A percentile compares a stretch with the other conserved stretches of the same genome.
phyloP scores from a whole-genome alignment of 37 sponge, comb jelly and placozoan genomes.

The Cliona cf. orientalis region DNA sequence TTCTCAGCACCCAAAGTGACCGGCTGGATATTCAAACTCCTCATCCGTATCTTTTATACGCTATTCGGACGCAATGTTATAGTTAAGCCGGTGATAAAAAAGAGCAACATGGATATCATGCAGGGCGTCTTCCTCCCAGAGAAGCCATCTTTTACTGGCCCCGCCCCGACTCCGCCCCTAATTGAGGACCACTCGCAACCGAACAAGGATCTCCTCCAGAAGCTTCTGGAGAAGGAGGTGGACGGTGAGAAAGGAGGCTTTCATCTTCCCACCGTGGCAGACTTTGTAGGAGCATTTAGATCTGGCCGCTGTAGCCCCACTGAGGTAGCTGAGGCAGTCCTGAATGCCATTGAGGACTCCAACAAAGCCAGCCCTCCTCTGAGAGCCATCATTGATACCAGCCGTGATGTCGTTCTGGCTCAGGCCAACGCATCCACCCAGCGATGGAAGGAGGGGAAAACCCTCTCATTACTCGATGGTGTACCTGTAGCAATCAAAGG shows the following conservation, averaged over 20 bases:
- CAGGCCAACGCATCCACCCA: constrained; percentile 81
- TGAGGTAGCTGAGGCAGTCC: constrained; percentile 50
- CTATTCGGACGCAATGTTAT: constrained; percentile 51
- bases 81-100: not conserved
- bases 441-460: constrained; percentile 74
- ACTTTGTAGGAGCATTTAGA: constrained; percentile 43
- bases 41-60: constrained; percentile 52
- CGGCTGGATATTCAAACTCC: constrained; percentile 36
- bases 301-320: constrained; percentile 41
- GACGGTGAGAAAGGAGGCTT: not conserved
- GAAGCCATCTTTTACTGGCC: constrained; percentile 54
- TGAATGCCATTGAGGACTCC: constrained; percentile 62
- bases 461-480: constrained; percentile 87
- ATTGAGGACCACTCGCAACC: constrained; percentile 8
- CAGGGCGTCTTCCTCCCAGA: constrained; percentile 65
- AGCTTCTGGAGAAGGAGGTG: constrained; percentile 7
- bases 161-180: constrained; percentile 18
- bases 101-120: constrained; percentile 25
- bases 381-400: constrained; percentile 62
- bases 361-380: constrained; percentile 64
- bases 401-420: constrained; percentile 55
- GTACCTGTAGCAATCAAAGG: constrained; percentile 90
- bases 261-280: constrained; percentile 47
- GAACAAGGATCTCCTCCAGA: constrained; percentile 10
- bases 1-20: constrained; percentile 46